These are phyloP conservation scores for Mastomys natalensis DNA, from an alignment of 2,113 vertebrate genomes.

Conservation along the genomic window DNA sequence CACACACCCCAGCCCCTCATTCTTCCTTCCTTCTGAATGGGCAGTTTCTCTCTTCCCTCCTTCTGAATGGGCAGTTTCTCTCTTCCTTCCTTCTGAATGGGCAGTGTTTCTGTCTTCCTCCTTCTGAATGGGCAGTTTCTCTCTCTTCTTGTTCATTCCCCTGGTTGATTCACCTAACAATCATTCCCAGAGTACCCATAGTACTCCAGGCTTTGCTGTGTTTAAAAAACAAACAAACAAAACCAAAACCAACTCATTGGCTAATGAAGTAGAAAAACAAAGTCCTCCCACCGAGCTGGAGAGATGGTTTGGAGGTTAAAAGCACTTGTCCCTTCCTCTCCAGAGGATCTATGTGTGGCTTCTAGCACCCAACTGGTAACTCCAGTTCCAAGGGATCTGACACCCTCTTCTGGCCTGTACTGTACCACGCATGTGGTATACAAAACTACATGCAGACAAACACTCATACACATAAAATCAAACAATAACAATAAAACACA, in stretches of 20 bases:
- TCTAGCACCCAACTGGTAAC: not conserved
- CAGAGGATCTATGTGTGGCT: not conserved
- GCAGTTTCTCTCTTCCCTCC: not conserved
- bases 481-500: not conserved
- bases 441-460: not conserved
- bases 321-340: not conserved
- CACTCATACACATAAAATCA: not conserved
- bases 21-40: not conserved
- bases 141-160: not conserved
- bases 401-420: not conserved
- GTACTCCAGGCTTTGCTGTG: not conserved
- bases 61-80: too few species aligned
- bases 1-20: too few species aligned
- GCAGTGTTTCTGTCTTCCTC: not conserved
- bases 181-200: not conserved
- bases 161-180: not conserved
- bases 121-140: not conserved
- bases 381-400: not conserved
- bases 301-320: not conserved
- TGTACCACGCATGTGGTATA: not conserved
- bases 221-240: not conserved
- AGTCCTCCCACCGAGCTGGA: not conserved
- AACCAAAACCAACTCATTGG: not conserved
- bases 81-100: too few species aligned
- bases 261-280: not conserved